A percentile compares a stretch with the other conserved stretches of the same genome.
phyloP scores from a whole-genome alignment of 1,140 invertebrate species.

The Scylla paramamosain region DNA sequence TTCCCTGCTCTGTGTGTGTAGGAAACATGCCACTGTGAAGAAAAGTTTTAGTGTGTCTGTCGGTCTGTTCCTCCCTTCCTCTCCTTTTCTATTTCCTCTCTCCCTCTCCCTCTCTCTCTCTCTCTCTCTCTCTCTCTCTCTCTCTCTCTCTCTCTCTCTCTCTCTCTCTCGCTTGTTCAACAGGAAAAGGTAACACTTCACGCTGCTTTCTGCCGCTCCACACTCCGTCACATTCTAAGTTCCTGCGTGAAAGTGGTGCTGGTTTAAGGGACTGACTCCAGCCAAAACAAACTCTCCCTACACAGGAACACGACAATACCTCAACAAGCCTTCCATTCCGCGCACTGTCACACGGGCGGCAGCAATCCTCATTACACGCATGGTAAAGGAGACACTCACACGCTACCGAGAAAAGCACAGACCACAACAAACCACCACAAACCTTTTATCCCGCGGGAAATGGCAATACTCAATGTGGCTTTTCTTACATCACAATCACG shows the following conservation, averaged over 20 bases:
- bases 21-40: neutral
- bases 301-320: neutral
- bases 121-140: conserved; percentile 17
- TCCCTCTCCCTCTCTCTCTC: conserved; percentile 25
- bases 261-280: neutral
- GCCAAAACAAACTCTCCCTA: neutral
- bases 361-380: neutral
- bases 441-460: neutral
- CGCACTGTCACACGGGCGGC: neutral
- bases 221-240: neutral
- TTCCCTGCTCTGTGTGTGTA: neutral
- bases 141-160: conserved; percentile 41
- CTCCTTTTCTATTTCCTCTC: neutral
- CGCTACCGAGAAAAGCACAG: neutral
- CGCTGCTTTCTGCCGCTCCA: neutral
- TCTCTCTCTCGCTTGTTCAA: neutral
- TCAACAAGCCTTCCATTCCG: neutral
- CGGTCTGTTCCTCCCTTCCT: neutral
- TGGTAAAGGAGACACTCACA: neutral
- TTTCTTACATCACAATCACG: conserved; percentile 4
- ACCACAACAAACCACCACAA: neutral
- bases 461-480: neutral
- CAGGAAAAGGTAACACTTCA: neutral
- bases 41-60: neutral
- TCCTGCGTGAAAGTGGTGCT: neutral